Percentiles rank a stretch among this genome's conserved stretches.
These are phyloP conservation scores for Crocuta crocuta DNA, from an alignment of 2,113 vertebrate genomes.

Conservation along the genomic window DNA sequence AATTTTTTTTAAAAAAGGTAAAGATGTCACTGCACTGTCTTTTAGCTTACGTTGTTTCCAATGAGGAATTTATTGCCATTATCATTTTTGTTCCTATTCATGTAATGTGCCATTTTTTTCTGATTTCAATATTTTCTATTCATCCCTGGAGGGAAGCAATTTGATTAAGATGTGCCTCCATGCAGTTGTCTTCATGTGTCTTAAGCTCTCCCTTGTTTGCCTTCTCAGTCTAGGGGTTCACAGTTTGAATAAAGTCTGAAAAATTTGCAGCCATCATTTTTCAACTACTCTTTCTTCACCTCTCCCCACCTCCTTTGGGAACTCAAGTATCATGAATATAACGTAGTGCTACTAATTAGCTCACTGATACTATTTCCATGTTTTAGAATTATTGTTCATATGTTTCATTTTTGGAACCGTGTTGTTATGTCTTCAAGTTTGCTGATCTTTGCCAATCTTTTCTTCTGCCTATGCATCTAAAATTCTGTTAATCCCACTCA, in stretches of 20 bases:
- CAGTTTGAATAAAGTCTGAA: not conserved
- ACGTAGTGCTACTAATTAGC: not conserved
- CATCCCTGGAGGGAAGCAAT: not conserved
- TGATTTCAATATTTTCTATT: not conserved
- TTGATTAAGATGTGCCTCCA: not conserved
- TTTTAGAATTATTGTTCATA: not conserved
- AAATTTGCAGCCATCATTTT: not conserved
- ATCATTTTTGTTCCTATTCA: not conserved
- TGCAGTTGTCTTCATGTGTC: not conserved
- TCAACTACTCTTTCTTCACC: not conserved
- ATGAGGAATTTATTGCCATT: not conserved
- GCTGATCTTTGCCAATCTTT: not conserved
- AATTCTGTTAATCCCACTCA: not conserved
- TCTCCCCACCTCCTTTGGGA: not conserved
- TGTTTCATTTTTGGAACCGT: not conserved
- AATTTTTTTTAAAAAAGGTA: not conserved
- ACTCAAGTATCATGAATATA: not conserved
- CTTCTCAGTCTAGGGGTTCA: not conserved
- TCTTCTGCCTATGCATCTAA: not conserved
- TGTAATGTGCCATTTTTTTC: not conserved
- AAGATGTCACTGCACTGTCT: not conserved
- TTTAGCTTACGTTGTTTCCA: not conserved
- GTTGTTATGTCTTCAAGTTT: not conserved
- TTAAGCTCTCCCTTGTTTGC: not conserved
- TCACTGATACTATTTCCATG: not conserved